Conservation (phyloP, 2,113 vertebrate species). For the Xyliphius kryptos region DNA sequence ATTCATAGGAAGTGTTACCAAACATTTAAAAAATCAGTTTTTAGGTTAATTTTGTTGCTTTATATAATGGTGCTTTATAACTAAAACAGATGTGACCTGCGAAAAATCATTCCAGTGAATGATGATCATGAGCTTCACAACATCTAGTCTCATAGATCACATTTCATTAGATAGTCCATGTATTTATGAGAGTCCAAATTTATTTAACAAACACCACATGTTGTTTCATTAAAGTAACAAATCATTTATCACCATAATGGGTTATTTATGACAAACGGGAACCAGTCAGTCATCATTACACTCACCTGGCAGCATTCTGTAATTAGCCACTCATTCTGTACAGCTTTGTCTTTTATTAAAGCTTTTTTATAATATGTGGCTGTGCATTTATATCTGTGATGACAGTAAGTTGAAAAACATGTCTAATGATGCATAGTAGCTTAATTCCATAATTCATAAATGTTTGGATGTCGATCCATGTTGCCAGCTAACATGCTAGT, state of each 20-base stretch:
- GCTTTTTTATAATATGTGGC: background rate
- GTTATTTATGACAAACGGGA: constrained; percentile 8
- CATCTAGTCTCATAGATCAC: background rate
- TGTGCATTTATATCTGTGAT: too few relatives aligned
- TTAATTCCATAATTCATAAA: too few relatives aligned
- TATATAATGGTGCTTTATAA: too few relatives aligned
- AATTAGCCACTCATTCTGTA: constrained; percentile 2
- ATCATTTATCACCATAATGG: constrained; percentile 12
- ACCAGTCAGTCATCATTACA: constrained; percentile 16
- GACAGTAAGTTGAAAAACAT: too few relatives aligned
- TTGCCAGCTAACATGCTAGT: too few relatives aligned
- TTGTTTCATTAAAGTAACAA: constrained; percentile 1
- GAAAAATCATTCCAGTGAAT: too few relatives aligned
- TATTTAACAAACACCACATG: constrained; percentile 7
- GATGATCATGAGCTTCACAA: background rate
- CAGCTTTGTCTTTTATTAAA: background rate
- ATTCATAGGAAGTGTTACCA: too few relatives aligned
- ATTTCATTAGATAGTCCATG: constrained; percentile 1
- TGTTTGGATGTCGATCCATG: too few relatives aligned
- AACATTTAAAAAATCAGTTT: too few relatives aligned
- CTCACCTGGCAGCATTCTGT: constrained; percentile 4
- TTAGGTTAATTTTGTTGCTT: too few relatives aligned
- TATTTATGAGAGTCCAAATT: background rate
- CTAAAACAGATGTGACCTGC: too few relatives aligned
- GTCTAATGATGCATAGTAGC: too few relatives aligned